Percentiles rank a stretch among this genome's conserved stretches.
These are phyloP conservation scores for Trichonephila clavata DNA, from an alignment of 1,140 invertebrate genomes.

Conservation along the genomic window DNA sequence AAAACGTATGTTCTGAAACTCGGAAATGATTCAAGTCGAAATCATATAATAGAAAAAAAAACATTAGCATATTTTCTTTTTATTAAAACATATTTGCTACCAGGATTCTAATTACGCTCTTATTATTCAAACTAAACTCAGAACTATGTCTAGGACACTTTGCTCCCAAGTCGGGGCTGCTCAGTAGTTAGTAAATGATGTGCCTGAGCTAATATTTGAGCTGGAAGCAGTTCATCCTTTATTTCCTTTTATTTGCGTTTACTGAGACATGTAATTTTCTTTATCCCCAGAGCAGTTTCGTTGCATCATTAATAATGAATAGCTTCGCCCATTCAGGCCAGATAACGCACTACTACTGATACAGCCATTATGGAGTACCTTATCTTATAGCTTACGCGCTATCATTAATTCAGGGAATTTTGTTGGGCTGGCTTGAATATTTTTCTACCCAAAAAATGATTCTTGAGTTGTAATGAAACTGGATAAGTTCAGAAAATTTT, in stretches of 20 bases:
- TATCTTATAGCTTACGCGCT: neutral
- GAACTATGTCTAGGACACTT: too few relatives aligned
- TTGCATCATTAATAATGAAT: conserved; percentile 30
- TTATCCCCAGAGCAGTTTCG: neutral
- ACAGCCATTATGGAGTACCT: neutral
- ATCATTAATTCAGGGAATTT: neutral
- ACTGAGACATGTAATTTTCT: neutral
- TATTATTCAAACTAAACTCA: too few relatives aligned
- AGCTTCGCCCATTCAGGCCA: neutral
- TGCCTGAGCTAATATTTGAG: too few relatives aligned
- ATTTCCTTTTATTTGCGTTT: neutral
- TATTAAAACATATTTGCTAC: too few relatives aligned
- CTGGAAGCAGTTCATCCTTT: neutral
- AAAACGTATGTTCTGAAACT: too few relatives aligned
- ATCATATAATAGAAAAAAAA: too few relatives aligned
- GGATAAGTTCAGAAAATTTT: neutral
- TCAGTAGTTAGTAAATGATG: too few relatives aligned
- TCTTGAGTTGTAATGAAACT: neutral
- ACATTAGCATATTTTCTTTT: too few relatives aligned
- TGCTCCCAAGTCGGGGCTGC: too few relatives aligned
- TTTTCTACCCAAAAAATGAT: neutral
- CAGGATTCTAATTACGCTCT: too few relatives aligned
- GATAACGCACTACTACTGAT: neutral
- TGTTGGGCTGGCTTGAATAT: neutral
- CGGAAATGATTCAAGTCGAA: too few relatives aligned